phyloP scores from a whole-genome alignment of 2,113 vertebrate species.

The Centropus unirufus region DNA sequence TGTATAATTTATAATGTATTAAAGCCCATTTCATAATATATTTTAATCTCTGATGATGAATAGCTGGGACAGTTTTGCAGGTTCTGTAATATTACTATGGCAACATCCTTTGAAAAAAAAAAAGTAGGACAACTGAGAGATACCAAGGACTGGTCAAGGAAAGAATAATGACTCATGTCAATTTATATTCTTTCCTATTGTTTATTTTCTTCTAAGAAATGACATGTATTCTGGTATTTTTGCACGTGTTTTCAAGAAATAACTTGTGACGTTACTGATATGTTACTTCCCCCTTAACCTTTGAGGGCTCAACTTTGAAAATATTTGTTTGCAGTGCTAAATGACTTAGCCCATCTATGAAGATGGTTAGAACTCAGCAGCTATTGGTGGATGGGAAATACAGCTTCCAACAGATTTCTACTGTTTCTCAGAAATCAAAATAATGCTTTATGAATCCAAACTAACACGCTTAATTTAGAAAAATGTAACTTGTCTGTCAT shows the following conservation, averaged over 20 bases:
- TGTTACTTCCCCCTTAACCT: conserved; percentile 51
- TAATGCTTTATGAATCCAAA: background rate
- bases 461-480: background rate
- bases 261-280: background rate
- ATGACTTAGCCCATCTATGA: background rate
- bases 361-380: background rate
- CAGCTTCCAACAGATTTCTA: background rate
- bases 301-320: conserved; percentile 15
- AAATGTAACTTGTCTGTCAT: background rate
- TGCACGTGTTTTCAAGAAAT: conserved; percentile 29
- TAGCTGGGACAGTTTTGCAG: conserved; percentile 51
- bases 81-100: conserved; percentile 46
- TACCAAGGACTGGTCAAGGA: conserved; percentile 51
- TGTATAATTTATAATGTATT: conserved; percentile 65
- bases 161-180: conserved; percentile 62
- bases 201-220: conserved; percentile 60
- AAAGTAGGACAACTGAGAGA: conserved; percentile 31
- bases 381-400: background rate
- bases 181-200: conserved; percentile 42
- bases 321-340: conserved; percentile 3
- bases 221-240: conserved; percentile 15
- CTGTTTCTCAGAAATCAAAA: background rate
- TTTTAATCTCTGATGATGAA: conserved; percentile 69
- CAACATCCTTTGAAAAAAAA: conserved; percentile 40
- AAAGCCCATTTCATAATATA: conserved; percentile 62